Evolutionary conservation across 2,113 vertebrate species (phyloP).

Genomic region (Caretta caretta): DNA sequence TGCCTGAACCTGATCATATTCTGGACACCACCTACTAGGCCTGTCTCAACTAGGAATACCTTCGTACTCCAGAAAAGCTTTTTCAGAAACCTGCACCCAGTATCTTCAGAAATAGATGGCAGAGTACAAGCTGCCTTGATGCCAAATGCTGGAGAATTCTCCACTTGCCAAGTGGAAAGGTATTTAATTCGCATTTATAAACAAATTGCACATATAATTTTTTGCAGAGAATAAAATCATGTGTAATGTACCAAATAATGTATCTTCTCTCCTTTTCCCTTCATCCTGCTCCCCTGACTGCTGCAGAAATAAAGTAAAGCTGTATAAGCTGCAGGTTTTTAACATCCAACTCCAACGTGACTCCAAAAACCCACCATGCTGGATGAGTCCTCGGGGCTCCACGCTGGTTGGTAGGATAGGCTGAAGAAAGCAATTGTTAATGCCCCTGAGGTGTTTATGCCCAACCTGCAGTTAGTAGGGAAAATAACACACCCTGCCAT

Average conservation of each 20-base stretch:
- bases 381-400: slow-evolving; percentile 25
- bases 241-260: not conserved
- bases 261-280: not conserved
- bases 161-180: not conserved
- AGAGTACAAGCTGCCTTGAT: not conserved
- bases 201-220: not conserved
- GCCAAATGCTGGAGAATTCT: not conserved
- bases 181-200: not conserved
- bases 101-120: not conserved
- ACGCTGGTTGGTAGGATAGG: not conserved
- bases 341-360: not conserved
- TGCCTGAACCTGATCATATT: not conserved
- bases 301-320: slow-evolving; percentile 34
- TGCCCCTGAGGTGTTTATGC: not conserved
- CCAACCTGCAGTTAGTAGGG: not conserved
- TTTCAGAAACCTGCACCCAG: not conserved
- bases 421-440: not conserved
- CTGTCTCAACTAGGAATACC: not conserved
- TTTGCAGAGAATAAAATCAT: not conserved
- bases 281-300: not conserved
- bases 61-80: not conserved
- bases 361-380: slow-evolving; percentile 23
- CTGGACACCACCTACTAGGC: not conserved
- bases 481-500: not conserved
- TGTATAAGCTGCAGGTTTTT: slow-evolving; percentile 1